Conservation (phyloP, 2,113 vertebrate species). For the Henicopernis longicauda region DNA sequence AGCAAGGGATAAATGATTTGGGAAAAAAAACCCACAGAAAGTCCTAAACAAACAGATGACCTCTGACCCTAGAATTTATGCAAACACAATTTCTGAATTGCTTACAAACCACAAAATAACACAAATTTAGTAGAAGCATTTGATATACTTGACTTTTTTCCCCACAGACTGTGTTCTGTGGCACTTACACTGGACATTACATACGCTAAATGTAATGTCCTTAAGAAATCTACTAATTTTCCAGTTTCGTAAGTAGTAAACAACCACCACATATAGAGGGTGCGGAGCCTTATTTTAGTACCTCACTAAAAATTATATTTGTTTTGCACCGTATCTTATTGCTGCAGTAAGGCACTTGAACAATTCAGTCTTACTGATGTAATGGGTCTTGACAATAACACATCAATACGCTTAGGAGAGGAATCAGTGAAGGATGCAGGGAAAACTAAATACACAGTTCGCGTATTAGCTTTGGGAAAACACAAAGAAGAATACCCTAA, state of each 20-base stretch:
- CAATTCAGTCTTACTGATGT: background rate
- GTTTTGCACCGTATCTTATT: background rate
- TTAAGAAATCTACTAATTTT: background rate
- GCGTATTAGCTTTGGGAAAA: background rate
- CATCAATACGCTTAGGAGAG: background rate
- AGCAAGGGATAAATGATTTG: background rate
- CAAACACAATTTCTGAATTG: background rate
- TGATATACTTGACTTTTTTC: background rate
- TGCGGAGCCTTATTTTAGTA: background rate
- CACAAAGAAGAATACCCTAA: background rate
- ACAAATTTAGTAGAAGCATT: background rate
- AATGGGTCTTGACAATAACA: background rate
- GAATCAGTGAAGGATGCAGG: background rate
- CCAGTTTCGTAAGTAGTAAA: background rate
- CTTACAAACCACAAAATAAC: background rate
- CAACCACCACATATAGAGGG: background rate
- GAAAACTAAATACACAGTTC: background rate
- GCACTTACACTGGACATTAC: background rate
- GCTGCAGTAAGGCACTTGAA: background rate
- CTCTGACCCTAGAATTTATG: background rate
- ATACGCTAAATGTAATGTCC: background rate
- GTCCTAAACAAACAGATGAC: background rate
- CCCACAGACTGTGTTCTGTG: background rate
- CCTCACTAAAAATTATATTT: background rate
- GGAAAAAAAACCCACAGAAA: fast-evolving